phyloP scores from a whole-genome alignment of 2,888 invertebrate species.

The Caradrina kadenii region DNA sequence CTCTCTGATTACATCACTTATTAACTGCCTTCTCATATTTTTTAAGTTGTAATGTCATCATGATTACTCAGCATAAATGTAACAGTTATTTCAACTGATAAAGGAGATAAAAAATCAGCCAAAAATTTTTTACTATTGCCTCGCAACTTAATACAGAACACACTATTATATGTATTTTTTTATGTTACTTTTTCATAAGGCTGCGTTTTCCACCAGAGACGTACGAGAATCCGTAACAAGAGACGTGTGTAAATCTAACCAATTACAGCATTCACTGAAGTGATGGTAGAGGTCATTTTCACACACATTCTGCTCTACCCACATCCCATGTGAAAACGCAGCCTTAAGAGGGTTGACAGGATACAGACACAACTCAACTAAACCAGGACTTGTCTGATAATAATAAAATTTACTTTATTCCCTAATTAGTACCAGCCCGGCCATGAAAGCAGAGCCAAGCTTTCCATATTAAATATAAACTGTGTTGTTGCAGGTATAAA shows the following conservation, averaged over 20 bases:
- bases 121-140: not conserved
- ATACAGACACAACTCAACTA: not conserved
- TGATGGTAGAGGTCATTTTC: too few relatives aligned
- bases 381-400: not conserved
- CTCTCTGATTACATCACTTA: not conserved
- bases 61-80: slow-evolving; percentile 22
- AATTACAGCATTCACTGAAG: too few relatives aligned
- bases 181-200: not conserved
- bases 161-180: not conserved
- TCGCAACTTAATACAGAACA: not conserved
- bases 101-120: slow-evolving; percentile 9
- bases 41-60: not conserved
- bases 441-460: not conserved
- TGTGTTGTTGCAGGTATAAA: slow-evolving; percentile 74
- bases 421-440: not conserved
- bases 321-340: too few relatives aligned
- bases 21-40: not conserved
- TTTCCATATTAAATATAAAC: not conserved
- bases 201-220: too few relatives aligned
- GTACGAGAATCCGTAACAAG: too few relatives aligned
- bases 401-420: not conserved
- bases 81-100: slow-evolving; percentile 6
- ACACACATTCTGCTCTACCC: too few relatives aligned
- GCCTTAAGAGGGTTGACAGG: not conserved
- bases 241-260: too few relatives aligned